These are phyloP conservation scores for Varecia variegata DNA, from an alignment of 2,797 vertebrate genomes.

Conservation along the genomic window DNA sequence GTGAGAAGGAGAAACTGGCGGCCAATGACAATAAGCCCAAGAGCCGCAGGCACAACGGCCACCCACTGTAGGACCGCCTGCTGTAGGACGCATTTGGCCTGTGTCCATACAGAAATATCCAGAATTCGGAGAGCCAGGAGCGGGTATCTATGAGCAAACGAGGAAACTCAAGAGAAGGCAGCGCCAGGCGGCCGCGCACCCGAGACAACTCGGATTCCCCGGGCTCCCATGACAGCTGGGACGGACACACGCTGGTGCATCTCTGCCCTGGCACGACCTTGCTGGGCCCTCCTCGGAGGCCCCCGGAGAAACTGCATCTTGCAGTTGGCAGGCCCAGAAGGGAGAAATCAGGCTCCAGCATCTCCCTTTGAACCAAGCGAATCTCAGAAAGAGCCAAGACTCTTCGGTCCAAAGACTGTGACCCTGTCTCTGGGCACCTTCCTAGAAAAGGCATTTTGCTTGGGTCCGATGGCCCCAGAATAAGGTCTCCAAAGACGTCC, in stretches of 20 bases:
- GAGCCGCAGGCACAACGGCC: neutral
- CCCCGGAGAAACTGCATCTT: neutral
- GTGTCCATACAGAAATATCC: neutral
- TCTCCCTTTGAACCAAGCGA: neutral
- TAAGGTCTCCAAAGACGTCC: neutral
- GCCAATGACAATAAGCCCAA: no score
- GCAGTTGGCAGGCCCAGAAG: neutral
- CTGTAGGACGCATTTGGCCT: neutral
- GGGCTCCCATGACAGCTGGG: accelerated
- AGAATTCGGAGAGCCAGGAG: neutral
- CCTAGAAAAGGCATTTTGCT: neutral
- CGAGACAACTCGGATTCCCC: accelerated
- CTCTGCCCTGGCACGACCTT: neutral
- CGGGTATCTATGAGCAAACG: neutral
- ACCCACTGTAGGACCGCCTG: neutral
- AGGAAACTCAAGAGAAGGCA: neutral
- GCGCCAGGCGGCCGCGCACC: neutral
- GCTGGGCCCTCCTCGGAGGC: neutral
- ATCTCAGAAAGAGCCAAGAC: neutral
- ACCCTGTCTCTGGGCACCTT: neutral
- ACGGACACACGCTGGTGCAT: accelerated
- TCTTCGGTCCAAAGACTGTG: neutral
- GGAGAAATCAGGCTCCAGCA: neutral
- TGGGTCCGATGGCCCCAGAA: neutral
- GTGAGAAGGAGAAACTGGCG: neutral